Evolutionary conservation across 30 jellyfish, hydroid and myxozoan species (phyloP).

Genomic region (Mastigias papua): DNA sequence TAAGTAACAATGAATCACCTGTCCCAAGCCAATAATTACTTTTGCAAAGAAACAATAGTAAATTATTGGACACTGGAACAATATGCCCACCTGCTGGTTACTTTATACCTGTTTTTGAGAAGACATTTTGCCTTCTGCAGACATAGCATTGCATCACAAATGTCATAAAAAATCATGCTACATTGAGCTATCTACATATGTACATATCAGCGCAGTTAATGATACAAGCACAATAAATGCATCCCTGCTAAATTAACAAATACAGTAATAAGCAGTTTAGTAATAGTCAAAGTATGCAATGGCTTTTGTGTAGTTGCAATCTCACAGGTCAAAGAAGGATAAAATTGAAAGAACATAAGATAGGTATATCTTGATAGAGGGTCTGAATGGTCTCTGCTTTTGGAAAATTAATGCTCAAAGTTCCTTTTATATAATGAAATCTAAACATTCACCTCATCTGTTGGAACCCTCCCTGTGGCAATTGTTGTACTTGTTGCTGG

Average conservation of each 20-base stretch:
- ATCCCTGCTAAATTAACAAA: too few relatives aligned
- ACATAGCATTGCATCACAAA: too few relatives aligned
- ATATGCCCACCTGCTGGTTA: neutral
- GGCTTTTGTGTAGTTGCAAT: too few relatives aligned
- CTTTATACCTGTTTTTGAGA: neutral
- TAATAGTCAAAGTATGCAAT: too few relatives aligned
- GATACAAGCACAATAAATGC: too few relatives aligned
- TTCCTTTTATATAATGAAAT: neutral
- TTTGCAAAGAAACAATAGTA: neutral
- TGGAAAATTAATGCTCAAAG: neutral
- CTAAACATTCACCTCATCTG: constrained; percentile 54
- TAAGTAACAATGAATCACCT: constrained; percentile 7
- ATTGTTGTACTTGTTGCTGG: constrained; percentile 66
- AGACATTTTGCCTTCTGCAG: neutral
- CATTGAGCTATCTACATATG: too few relatives aligned
- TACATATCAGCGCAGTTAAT: too few relatives aligned
- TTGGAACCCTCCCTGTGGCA: constrained; percentile 74
- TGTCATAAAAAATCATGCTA: too few relatives aligned
- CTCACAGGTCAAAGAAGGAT: too few relatives aligned
- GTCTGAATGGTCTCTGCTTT: neutral
- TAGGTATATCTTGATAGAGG: neutral
- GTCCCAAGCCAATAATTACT: neutral
- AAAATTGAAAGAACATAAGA: too few relatives aligned
- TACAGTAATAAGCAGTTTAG: too few relatives aligned
- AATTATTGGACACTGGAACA: neutral